phyloP scores from a whole-genome alignment of 2,797 vertebrate genomes.

The Poeciliopsis infans region DNA sequence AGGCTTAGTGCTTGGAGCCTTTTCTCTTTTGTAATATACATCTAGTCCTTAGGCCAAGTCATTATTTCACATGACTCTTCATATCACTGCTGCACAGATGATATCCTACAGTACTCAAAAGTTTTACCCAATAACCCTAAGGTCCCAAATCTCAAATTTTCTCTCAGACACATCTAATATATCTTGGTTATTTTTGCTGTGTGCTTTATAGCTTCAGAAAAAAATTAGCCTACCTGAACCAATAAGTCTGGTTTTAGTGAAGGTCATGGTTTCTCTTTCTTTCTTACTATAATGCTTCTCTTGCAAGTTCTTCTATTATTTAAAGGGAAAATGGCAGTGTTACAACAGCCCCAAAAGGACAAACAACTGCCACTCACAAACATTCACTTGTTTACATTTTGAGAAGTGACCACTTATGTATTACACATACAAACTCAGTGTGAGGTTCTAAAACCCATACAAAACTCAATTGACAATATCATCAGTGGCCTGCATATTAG shows the following conservation, averaged over 20 bases:
- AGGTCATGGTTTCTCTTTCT: neutral
- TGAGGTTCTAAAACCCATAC: neutral
- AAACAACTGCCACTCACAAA: neutral
- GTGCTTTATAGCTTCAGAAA: neutral
- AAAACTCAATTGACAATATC: neutral
- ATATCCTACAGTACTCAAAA: slow-evolving; percentile 5
- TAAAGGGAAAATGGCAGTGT: neutral
- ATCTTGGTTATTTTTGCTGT: neutral
- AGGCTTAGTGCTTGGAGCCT: slow-evolving; percentile 7
- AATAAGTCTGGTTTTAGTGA: neutral
- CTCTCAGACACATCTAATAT: neutral
- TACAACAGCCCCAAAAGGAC: neutral
- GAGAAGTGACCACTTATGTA: neutral
- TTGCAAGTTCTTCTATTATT: too few species aligned
- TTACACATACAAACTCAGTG: neutral
- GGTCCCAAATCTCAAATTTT: neutral
- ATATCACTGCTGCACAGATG: slow-evolving; percentile 5
- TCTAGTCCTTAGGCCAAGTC: neutral
- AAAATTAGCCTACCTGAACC: neutral
- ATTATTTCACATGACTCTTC: neutral
- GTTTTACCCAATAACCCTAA: neutral
- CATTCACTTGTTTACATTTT: neutral
- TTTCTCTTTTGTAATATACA: slow-evolving; percentile 5
- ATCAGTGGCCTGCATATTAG: neutral
- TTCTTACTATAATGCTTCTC: neutral